Evolutionary conservation across 2,113 vertebrate genomes (phyloP).

Genomic region (Scophthalmus maximus): DNA sequence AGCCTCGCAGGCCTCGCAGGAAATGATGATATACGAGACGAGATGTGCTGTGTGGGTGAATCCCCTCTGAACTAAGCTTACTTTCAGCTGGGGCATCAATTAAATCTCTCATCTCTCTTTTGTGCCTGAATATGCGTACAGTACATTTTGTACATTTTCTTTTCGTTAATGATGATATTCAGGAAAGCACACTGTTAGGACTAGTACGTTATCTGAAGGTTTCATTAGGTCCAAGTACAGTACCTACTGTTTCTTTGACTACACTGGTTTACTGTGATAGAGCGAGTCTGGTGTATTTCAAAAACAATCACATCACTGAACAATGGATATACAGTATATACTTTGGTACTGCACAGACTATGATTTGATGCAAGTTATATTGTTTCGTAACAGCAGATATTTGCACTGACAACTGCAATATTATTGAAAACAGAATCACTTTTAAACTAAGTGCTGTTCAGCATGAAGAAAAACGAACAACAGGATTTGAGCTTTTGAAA

Average conservation of each 20-base stretch:
- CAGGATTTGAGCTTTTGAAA: not conserved
- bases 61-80: constrained; percentile 41
- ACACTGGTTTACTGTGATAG: too few species aligned
- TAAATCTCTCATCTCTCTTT: constrained; percentile 10
- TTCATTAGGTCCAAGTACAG: too few species aligned
- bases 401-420: not conserved
- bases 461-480: too few species aligned
- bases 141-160: not conserved
- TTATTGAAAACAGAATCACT: not conserved
- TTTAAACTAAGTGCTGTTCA: not conserved
- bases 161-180: not conserved
- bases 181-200: too few species aligned
- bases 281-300: too few species aligned
- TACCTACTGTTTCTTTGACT: too few species aligned
- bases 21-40: constrained; percentile 55
- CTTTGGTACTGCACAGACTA: too few species aligned
- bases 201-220: too few species aligned
- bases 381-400: too few species aligned
- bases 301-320: too few species aligned
- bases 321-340: too few species aligned
- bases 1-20: constrained; percentile 46
- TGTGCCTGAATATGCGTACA: not conserved
- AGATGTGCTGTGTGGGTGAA: constrained; percentile 44
- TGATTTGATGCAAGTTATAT: too few species aligned
- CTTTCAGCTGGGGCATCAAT: constrained; percentile 24